phyloP scores from a whole-genome alignment of 37 sponge, comb jelly and placozoan species.

The Beroe forskalii region DNA sequence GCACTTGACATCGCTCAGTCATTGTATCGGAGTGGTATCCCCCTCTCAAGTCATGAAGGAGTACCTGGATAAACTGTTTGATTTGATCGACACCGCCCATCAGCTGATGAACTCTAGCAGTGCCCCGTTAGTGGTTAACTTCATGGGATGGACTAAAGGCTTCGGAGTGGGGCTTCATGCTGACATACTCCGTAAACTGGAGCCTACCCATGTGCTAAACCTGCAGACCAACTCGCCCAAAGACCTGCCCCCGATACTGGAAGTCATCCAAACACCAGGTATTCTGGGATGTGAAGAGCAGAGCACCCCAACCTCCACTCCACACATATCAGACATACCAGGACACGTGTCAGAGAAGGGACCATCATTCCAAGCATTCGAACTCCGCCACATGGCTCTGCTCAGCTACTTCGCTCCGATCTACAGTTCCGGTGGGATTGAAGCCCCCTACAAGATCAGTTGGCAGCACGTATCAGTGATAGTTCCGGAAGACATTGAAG shows the following conservation, averaged over 20 bases:
- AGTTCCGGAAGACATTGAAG: neutral
- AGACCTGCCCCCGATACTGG: conserved; percentile 38
- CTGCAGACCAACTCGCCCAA: neutral
- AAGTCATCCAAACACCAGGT: conserved; percentile 7
- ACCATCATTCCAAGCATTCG: neutral
- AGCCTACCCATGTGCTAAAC: conserved; percentile 34
- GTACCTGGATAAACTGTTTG: conserved; percentile 22
- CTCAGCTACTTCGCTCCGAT: conserved; percentile 59
- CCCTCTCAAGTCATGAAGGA: conserved; percentile 15
- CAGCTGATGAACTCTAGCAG: neutral
- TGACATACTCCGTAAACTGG: conserved; percentile 20
- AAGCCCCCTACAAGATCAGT: conserved; percentile 9
- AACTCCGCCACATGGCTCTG: conserved; percentile 25
- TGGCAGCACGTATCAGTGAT: conserved; percentile 6
- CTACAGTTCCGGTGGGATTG: neutral
- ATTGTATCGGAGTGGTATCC: conserved; percentile 5
- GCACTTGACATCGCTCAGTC: neutral
- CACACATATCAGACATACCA: neutral
- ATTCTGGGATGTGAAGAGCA: neutral
- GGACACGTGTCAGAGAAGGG: neutral
- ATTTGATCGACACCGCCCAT: neutral
- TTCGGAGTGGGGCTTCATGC: conserved; percentile 34
- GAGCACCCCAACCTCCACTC: neutral
- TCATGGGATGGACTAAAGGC: conserved; percentile 62
- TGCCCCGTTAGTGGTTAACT: conserved; percentile 15